A percentile compares a stretch with the other conserved stretches of the same genome.
These are phyloP conservation scores for Seriola quinqueradiata DNA, from an alignment of 2,113 vertebrate genomes.

Conservation along the genomic window DNA sequence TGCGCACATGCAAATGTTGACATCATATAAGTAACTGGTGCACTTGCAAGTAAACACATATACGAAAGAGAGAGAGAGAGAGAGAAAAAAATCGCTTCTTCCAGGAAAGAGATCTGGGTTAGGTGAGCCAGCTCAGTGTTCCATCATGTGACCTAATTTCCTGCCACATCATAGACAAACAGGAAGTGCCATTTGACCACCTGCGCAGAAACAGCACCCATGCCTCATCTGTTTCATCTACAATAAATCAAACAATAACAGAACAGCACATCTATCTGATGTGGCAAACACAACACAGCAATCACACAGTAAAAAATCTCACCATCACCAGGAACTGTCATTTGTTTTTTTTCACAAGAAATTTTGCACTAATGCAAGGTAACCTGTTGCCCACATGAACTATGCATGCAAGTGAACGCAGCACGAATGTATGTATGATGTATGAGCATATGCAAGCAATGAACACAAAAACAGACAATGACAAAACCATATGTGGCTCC, in stretches of 20 bases:
- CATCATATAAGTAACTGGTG: conserved; percentile 54
- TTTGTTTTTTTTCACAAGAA: background rate
- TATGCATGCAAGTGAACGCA: background rate
- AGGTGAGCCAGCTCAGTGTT: conserved; percentile 65
- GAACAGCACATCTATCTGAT: conserved; percentile 12
- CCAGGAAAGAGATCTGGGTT: conserved; percentile 78
- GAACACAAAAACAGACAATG: background rate
- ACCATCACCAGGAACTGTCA: background rate
- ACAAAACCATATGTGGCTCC: background rate
- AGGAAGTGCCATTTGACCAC: conserved; percentile 75
- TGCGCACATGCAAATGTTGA: conserved; percentile 38
- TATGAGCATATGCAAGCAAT: background rate
- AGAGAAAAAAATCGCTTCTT: conserved; percentile 49
- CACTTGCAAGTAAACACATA: conserved; percentile 57
- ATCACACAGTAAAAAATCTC: background rate
- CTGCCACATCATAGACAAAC: conserved; percentile 77
- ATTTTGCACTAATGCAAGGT: background rate
- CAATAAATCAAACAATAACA: conserved; percentile 52
- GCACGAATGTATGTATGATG: no score
- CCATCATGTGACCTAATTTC: conserved; percentile 77
- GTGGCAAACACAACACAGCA: background rate
- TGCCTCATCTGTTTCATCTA: conserved; percentile 46
- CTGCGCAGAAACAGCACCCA: conserved; percentile 44
- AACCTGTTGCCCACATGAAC: background rate
- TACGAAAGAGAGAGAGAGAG: conserved; percentile 19